Conservation (phyloP, 2,888 invertebrate genomes). For the Mythimna pallens region DNA sequence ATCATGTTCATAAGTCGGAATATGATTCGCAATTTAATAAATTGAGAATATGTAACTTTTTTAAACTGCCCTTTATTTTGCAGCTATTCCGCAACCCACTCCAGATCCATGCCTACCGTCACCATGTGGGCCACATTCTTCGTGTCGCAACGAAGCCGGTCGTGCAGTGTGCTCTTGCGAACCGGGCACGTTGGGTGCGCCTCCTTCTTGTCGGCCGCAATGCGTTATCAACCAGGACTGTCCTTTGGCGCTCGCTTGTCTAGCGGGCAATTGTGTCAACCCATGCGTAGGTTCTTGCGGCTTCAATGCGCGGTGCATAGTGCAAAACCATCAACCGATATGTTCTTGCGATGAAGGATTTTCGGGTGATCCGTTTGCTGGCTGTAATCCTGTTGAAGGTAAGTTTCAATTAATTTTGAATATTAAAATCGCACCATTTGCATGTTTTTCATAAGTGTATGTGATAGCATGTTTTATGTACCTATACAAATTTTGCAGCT, state of each 20-base stretch:
- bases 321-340: slow-evolving; percentile 94
- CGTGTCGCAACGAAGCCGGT: slow-evolving; percentile 91
- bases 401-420: slow-evolving; percentile 71
- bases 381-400: slow-evolving; percentile 92
- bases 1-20: background rate
- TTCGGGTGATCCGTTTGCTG: slow-evolving; percentile 95
- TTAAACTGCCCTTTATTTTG: slow-evolving; percentile 46
- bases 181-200: slow-evolving; percentile 94
- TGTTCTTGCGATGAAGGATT: slow-evolving; percentile 94
- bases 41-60: background rate
- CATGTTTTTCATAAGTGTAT: slow-evolving; percentile 65
- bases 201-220: slow-evolving; percentile 95
- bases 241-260: slow-evolving; percentile 93
- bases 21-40: background rate
- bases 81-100: slow-evolving; percentile 75
- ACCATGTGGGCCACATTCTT: slow-evolving; percentile 93
- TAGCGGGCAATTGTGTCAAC: slow-evolving; percentile 93
- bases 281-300: slow-evolving; percentile 95
- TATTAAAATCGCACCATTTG: slow-evolving; percentile 54
- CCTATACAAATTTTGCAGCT: slow-evolving; percentile 82
- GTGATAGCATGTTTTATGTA: slow-evolving; percentile 67
- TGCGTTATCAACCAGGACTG: slow-evolving; percentile 95
- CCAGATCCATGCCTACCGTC: slow-evolving; percentile 92
- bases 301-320: slow-evolving; percentile 93
- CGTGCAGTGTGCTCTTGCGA: slow-evolving; percentile 94